phyloP scores from a whole-genome alignment of 2,113 vertebrate species.

The Acanthisitta chloris region DNA sequence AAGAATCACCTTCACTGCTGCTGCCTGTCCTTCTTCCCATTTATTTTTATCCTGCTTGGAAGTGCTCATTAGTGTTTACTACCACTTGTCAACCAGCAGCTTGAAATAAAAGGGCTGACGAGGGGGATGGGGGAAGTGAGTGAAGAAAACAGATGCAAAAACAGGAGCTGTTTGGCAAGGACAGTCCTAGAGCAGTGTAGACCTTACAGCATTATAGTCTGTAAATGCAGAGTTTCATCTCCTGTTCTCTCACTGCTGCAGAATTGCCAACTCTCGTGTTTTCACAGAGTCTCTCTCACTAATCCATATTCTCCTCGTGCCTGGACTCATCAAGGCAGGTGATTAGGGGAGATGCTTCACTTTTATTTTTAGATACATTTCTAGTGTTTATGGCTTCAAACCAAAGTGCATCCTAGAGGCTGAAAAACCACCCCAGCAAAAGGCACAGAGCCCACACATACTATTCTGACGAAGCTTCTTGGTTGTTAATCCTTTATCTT shows the following conservation, averaged over 20 bases:
- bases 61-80: neutral
- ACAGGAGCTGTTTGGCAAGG: neutral
- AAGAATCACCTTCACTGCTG: neutral
- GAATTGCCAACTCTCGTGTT: neutral
- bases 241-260: neutral
- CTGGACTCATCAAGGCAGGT: neutral
- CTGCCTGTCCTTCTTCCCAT: neutral
- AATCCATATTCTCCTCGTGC: fast-evolving
- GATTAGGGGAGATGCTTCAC: neutral
- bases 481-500: neutral
- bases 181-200: neutral
- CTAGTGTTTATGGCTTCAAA: neutral
- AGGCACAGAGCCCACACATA: neutral
- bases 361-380: neutral
- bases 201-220: neutral
- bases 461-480: neutral
- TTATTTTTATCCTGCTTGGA: constrained; percentile 8
- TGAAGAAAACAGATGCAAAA: neutral
- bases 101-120: neutral
- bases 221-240: neutral
- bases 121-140: neutral
- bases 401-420: neutral
- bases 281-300: neutral
- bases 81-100: neutral
- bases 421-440: neutral